Evolutionary conservation across 2,888 invertebrate species (phyloP).

Genomic region (Sphaeridia pumilis): DNA sequence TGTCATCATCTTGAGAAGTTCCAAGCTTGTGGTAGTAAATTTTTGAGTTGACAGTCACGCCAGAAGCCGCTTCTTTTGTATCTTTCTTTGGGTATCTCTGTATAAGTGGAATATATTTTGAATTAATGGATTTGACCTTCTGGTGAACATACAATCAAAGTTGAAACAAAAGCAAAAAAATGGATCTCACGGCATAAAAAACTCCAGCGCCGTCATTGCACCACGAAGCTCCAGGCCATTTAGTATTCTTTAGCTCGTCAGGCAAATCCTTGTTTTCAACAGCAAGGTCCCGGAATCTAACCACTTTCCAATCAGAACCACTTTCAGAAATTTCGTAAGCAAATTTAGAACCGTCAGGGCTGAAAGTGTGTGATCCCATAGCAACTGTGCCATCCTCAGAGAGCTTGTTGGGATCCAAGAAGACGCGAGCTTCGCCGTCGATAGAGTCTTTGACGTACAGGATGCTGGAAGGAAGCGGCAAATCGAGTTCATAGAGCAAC

Average conservation of each 20-base stretch:
- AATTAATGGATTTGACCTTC: neutral
- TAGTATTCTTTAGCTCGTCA: slow-evolving; percentile 44
- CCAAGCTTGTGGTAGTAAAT: slow-evolving; percentile 47
- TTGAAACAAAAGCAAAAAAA: too few species aligned
- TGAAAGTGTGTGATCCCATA: slow-evolving; percentile 38
- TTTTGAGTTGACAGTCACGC: slow-evolving; percentile 39
- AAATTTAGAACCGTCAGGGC: slow-evolving; percentile 44
- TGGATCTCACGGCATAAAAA: slow-evolving; percentile 42
- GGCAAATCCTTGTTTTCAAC: slow-evolving; percentile 39
- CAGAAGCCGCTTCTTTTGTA: slow-evolving; percentile 19
- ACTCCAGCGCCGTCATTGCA: slow-evolving; percentile 47
- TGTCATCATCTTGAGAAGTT: slow-evolving; percentile 43
- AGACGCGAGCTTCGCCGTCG: slow-evolving; percentile 42
- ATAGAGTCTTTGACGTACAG: slow-evolving; percentile 44
- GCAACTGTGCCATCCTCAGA: slow-evolving; percentile 44
- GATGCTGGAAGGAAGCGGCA: slow-evolving; percentile 44
- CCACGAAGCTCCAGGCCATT: slow-evolving; percentile 46
- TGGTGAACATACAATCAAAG: too few species aligned
- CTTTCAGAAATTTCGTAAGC: slow-evolving; percentile 46
- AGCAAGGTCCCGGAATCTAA: slow-evolving; percentile 37
- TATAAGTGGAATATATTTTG: neutral
- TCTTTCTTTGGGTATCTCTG: slow-evolving; percentile 11
- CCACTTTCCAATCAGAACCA: slow-evolving; percentile 48
- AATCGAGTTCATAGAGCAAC: too few species aligned
- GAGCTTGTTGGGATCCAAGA: slow-evolving; percentile 47